Evolutionary conservation across 2,797 vertebrate genomes (phyloP).

Genomic region (Antrozous pallidus): DNA sequence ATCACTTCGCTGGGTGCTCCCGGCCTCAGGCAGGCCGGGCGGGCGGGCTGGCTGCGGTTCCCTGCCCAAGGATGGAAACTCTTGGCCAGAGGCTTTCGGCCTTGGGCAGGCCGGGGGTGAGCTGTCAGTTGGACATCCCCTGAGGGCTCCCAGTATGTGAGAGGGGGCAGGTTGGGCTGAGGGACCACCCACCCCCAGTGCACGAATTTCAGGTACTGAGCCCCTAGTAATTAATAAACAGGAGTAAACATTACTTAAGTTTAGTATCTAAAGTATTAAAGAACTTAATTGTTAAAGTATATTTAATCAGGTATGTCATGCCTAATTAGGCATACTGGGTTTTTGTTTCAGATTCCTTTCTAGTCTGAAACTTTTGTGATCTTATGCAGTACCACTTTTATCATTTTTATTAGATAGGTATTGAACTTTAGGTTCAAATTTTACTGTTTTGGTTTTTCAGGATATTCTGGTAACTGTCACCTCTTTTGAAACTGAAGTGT

Average conservation of each 20-base stretch:
- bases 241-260: background rate
- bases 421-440: background rate
- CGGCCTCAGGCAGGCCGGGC: no score
- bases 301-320: background rate
- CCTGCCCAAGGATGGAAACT: no score
- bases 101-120: no score
- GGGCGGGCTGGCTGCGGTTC: no score
- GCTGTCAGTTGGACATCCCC: no score
- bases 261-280: background rate
- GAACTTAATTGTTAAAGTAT: background rate
- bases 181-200: no score
- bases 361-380: background rate
- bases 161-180: no score
- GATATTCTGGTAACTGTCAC: background rate
- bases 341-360: background rate
- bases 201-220: no score
- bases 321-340: background rate
- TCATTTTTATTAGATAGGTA: background rate
- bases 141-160: no score
- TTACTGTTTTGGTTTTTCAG: background rate
- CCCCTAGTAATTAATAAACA: background rate
- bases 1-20: no score
- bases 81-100: no score
- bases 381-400: background rate
- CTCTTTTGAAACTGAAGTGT: slow-evolving; percentile 7